phyloP scores from a whole-genome alignment of 2,113 vertebrate genomes.

The Herpailurus yagouaroundi region DNA sequence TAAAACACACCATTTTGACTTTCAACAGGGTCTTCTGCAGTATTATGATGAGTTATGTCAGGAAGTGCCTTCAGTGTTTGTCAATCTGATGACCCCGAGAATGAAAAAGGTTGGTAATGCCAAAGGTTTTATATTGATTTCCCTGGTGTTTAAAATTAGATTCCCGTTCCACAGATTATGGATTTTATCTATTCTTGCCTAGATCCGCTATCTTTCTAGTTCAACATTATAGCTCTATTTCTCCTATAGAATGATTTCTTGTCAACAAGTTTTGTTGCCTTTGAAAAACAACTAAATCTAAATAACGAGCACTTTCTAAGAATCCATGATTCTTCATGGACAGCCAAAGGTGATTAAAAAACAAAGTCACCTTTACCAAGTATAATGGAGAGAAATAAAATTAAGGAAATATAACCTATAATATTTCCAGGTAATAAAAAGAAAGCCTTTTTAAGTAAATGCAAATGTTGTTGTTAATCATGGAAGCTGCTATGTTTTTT shows the following conservation, averaged over 20 bases:
- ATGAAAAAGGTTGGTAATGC: conserved; percentile 86
- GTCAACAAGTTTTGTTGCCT: conserved; percentile 50
- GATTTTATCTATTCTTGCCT: conserved; percentile 18
- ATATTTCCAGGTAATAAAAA: conserved; percentile 38
- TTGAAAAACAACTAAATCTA: conserved; percentile 58
- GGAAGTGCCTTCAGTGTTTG: conserved; percentile 85
- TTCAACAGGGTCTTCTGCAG: conserved; percentile 86
- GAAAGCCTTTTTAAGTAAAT: background rate
- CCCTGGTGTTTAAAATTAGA: conserved; percentile 48
- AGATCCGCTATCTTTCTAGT: background rate
- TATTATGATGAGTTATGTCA: conserved; percentile 86
- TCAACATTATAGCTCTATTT: conserved; percentile 45
- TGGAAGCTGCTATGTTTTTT: background rate
- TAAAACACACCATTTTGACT: conserved; percentile 54
- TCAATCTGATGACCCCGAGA: conserved; percentile 87
- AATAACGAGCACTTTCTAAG: conserved; percentile 35
- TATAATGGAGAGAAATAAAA: background rate
- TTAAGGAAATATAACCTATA: background rate
- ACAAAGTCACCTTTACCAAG: conserved; percentile 30
- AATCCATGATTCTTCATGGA: conserved; percentile 29
- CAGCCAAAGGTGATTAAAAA: conserved; percentile 47
- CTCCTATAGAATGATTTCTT: conserved; percentile 35
- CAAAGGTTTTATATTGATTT: background rate
- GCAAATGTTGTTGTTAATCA: background rate
- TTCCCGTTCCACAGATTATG: background rate